Evolutionary conservation across 2,888 invertebrate genomes (phyloP).

Genomic region (Acanthosepion lycidas): DNA sequence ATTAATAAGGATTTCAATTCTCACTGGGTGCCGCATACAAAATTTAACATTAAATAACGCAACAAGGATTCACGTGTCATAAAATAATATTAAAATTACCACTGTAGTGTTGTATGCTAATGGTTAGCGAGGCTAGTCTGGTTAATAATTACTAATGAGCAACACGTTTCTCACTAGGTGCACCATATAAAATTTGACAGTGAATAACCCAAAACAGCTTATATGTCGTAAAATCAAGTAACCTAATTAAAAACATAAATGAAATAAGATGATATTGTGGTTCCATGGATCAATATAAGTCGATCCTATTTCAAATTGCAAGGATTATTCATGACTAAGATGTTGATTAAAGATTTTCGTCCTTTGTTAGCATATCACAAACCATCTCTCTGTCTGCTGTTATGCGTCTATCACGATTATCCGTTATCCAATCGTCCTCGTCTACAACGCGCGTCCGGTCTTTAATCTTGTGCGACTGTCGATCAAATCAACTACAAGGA

Average conservation of each 20-base stretch:
- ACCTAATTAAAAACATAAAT: background rate
- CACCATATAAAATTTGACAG: no score
- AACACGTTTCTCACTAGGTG: no score
- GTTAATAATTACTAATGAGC: no score
- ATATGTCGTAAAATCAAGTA: no score
- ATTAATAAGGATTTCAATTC: no score
- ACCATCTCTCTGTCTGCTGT: background rate
- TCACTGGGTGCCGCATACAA: no score
- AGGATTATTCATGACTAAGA: background rate
- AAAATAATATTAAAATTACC: no score
- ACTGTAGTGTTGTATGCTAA: no score
- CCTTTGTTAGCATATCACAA: background rate
- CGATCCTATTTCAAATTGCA: background rate
- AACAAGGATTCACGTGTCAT: no score
- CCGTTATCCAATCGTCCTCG: background rate
- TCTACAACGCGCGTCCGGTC: background rate
- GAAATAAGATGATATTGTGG: background rate
- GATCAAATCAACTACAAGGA: background rate
- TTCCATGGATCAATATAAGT: background rate
- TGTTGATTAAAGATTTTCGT: background rate
- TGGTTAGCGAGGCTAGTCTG: no score
- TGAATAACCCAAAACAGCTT: no score
- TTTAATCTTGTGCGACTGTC: background rate
- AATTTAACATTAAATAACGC: no score
- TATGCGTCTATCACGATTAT: background rate